Conservation (phyloP, 2,797 vertebrate species). For the Microtus californicus region DNA sequence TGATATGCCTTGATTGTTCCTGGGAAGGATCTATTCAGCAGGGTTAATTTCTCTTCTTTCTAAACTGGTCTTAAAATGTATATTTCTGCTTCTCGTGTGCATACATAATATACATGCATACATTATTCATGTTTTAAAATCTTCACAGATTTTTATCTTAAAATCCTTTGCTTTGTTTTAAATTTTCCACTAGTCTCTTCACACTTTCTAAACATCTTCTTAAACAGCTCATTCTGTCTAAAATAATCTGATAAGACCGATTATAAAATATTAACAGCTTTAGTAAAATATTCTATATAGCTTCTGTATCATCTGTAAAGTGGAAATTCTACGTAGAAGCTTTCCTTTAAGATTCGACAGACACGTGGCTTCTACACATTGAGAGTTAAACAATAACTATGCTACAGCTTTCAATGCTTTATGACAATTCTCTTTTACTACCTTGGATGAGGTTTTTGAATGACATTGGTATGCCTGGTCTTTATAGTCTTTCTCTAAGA, state of each 20-base stretch:
- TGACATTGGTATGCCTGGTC: not conserved
- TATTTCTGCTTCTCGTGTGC: constrained; percentile 57
- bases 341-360: constrained; percentile 40
- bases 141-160: constrained; percentile 73
- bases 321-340: constrained; percentile 23
- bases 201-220: constrained; percentile 15
- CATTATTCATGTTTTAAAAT: constrained; percentile 77
- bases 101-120: constrained; percentile 63
- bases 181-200: not conserved
- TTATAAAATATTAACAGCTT: constrained; percentile 36
- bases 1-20: constrained; percentile 56
- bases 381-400: constrained; percentile 6
- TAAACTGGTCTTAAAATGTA: constrained; percentile 66
- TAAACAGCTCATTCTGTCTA: constrained; percentile 52
- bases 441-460: not conserved
- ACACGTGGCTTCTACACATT: not conserved
- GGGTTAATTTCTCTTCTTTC: constrained; percentile 73
- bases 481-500: not conserved
- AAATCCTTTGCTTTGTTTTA: constrained; percentile 56
- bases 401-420: not conserved
- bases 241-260: constrained; percentile 5
- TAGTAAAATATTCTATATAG: constrained; percentile 48
- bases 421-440: not conserved
- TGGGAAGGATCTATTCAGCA: constrained; percentile 47
- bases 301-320: constrained; percentile 14